Evolutionary conservation across 1,140 invertebrate genomes (phyloP).

Genomic region (Calliphora vicina): DNA sequence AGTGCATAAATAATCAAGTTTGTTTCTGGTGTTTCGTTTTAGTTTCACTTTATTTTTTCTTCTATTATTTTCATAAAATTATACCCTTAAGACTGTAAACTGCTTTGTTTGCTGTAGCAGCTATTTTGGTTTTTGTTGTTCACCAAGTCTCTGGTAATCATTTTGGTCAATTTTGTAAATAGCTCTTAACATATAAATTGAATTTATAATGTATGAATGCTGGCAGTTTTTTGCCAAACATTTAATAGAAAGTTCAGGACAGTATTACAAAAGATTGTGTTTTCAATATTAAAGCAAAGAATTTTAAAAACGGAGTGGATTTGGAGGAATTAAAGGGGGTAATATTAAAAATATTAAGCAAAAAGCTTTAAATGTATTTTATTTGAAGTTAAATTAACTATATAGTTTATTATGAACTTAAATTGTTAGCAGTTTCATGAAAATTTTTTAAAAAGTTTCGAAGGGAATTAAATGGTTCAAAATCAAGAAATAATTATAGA

Average conservation of each 20-base stretch:
- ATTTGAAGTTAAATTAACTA: too few relatives aligned
- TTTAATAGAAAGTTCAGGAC: neutral
- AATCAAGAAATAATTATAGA: too few relatives aligned
- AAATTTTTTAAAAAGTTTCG: too few relatives aligned
- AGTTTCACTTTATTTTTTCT: neutral
- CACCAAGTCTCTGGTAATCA: neutral
- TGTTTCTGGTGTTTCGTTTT: neutral
- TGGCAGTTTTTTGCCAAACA: neutral
- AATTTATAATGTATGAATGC: neutral
- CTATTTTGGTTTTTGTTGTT: neutral
- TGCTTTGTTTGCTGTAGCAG: neutral
- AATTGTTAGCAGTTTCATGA: too few relatives aligned
- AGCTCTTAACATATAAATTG: constrained; percentile 17
- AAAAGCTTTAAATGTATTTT: too few relatives aligned
- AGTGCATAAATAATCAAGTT: constrained; percentile 31
- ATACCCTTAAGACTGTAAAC: constrained; percentile 23
- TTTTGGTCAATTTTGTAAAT: constrained; percentile 31
- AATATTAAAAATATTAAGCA: too few relatives aligned
- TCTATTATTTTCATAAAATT: neutral
- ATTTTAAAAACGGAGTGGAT: too few relatives aligned
- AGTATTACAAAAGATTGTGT: neutral
- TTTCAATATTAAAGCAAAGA: too few relatives aligned
- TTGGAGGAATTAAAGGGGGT: too few relatives aligned
- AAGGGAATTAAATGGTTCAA: too few relatives aligned
- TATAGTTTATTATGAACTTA: too few relatives aligned